phyloP scores from a whole-genome alignment of 2,797 vertebrate species.

The Cheirogaleus major region DNA sequence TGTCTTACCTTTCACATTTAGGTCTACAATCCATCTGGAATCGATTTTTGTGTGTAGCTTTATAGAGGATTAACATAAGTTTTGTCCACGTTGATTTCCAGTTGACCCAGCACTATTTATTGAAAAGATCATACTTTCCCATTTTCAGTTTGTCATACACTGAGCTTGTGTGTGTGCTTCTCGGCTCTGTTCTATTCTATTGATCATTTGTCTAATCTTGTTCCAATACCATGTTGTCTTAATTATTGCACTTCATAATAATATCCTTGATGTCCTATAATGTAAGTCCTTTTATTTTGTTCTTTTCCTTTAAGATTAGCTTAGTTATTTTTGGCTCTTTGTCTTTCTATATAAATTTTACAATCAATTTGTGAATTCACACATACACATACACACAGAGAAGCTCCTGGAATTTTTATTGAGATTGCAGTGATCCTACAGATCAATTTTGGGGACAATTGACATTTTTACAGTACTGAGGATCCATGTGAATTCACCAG shows the following conservation, averaged over 20 bases:
- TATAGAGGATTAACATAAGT: not conserved
- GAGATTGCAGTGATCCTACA: not conserved
- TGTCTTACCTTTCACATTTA: constrained; percentile 15
- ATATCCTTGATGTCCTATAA: not conserved
- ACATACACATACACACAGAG: not conserved
- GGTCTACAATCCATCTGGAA: not conserved
- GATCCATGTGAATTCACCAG: not conserved
- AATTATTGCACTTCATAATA: not conserved
- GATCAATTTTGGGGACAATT: not conserved
- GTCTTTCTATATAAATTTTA: not conserved
- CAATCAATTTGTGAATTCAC: not conserved
- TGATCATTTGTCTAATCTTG: not conserved
- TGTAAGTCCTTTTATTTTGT: not conserved
- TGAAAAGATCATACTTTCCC: not conserved
- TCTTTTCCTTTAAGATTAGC: not conserved
- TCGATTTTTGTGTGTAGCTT: not conserved
- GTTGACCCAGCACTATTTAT: not conserved
- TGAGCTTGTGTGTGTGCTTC: not conserved
- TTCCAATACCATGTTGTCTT: not conserved
- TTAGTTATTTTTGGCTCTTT: not conserved
- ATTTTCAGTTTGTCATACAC: not conserved
- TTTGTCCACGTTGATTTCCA: not conserved
- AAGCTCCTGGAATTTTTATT: not conserved
- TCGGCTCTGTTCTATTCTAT: not conserved
- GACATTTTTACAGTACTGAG: not conserved